phyloP scores from a whole-genome alignment of 1,140 invertebrate species.

The Drosophila pectinifera region DNA sequence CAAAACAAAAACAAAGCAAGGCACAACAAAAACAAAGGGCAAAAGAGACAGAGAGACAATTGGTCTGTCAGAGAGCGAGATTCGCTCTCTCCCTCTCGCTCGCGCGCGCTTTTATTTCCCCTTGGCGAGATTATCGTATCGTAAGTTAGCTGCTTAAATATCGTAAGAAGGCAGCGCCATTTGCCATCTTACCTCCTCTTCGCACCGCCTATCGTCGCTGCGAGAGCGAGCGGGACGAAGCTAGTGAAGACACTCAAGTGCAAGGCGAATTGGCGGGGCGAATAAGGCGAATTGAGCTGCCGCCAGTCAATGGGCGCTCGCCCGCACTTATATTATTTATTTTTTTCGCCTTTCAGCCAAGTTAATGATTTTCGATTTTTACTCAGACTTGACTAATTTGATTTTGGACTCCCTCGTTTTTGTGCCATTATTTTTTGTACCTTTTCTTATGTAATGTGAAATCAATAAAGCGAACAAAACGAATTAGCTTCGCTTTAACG shows the following conservation, averaged over 20 bases:
- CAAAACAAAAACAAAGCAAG: conserved; percentile 23
- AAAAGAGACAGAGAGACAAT: conserved; percentile 67
- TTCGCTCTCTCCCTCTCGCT: conserved; percentile 29
- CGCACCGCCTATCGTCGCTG: neutral
- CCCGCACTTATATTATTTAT: conserved; percentile 1
- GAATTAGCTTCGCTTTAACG: conserved; percentile 22
- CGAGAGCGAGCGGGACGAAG: conserved; percentile 53
- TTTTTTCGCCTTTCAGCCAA: conserved; percentile 32
- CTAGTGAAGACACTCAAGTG: conserved; percentile 52
- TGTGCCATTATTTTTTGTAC: conserved; percentile 13
- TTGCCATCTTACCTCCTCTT: conserved; percentile 48
- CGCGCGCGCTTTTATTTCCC: conserved; percentile 49
- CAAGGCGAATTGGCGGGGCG: conserved; percentile 35
- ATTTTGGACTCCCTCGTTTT: conserved; percentile 32
- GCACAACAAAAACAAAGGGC: conserved; percentile 29
- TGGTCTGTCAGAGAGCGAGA: conserved; percentile 39
- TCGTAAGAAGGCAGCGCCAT: conserved; percentile 80
- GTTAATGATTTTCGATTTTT: conserved; percentile 68
- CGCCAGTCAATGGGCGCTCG: conserved; percentile 34
- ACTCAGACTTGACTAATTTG: conserved; percentile 38
- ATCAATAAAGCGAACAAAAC: conserved; percentile 70
- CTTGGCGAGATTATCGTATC: conserved; percentile 62
- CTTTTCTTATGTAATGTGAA: conserved; percentile 73
- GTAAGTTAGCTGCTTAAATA: conserved; percentile 76
- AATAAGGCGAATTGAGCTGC: conserved; percentile 69